A percentile compares a stretch with the other conserved stretches of the same genome.
phyloP scores from a whole-genome alignment of 2,888 invertebrate genomes.

The Lysandra bellargus region DNA sequence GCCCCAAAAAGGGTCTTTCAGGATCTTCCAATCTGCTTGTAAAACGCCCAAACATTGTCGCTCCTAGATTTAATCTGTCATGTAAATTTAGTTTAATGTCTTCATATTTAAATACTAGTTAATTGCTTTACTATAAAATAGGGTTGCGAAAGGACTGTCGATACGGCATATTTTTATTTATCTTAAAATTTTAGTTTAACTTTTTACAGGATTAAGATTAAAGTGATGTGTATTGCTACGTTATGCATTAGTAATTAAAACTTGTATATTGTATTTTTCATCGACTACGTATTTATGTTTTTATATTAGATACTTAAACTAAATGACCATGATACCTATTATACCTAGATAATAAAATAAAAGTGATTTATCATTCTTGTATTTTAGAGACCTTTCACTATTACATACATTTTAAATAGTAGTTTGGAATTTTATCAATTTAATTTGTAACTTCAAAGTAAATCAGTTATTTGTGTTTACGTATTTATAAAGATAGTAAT shows the following conservation, averaged over 20 bases:
- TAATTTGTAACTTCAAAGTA: not conserved
- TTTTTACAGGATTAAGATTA: not conserved
- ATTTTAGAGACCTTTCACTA: not conserved
- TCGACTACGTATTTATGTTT: too few species aligned
- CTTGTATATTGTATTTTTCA: too few species aligned
- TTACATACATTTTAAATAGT: not conserved
- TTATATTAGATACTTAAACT: too few species aligned
- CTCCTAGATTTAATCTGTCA: not conserved
- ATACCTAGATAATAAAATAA: too few species aligned
- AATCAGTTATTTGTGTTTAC: not conserved
- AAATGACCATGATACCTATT: too few species aligned
- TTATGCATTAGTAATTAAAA: too few species aligned
- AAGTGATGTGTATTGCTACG: not conserved
- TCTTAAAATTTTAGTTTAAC: not conserved
- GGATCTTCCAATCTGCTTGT: not conserved
- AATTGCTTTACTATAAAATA: not conserved
- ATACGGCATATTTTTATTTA: not conserved
- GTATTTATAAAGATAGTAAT: constrained; percentile 8
- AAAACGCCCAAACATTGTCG: not conserved
- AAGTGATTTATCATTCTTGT: not conserved
- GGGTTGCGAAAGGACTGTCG: not conserved
- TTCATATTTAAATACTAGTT: constrained; percentile 1
- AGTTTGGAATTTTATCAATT: not conserved
- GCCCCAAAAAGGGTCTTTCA: constrained; percentile 10
- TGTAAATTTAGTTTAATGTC: not conserved